Percentiles rank a stretch among this genome's conserved stretches.
phyloP scores from a whole-genome alignment of 2,888 invertebrate species.

The Molanna angustata region DNA sequence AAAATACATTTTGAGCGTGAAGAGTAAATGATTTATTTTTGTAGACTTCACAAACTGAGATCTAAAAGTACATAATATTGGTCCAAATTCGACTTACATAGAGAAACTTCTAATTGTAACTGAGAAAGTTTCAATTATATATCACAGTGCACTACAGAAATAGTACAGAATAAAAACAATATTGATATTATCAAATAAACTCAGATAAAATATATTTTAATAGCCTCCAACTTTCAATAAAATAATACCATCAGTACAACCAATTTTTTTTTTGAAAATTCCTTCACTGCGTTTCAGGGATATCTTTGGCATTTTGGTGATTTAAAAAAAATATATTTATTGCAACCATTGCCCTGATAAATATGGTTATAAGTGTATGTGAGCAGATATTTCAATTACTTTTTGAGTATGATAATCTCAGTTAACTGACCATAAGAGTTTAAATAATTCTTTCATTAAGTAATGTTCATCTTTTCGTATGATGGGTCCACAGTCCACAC shows the following conservation, averaged over 20 bases:
- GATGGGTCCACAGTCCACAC: too few relatives aligned
- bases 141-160: slow-evolving; percentile 23
- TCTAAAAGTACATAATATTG: slow-evolving; percentile 24
- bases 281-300: too few relatives aligned
- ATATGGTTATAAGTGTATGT: too few relatives aligned
- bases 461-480: too few relatives aligned
- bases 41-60: slow-evolving; percentile 23
- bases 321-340: too few relatives aligned
- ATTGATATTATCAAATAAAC: slow-evolving; percentile 12
- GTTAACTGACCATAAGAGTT: too few relatives aligned
- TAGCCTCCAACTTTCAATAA: slow-evolving; percentile 15
- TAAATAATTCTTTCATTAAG: too few relatives aligned
- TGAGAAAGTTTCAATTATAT: slow-evolving; percentile 18
- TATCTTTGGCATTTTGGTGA: too few relatives aligned
- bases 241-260: slow-evolving; percentile 12
- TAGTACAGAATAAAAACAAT: slow-evolving; percentile 16
- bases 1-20: slow-evolving; percentile 19
- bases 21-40: slow-evolving; percentile 26
- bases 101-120: slow-evolving; percentile 17
- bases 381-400: too few relatives aligned
- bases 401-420: too few relatives aligned
- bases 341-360: too few relatives aligned
- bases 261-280: too few relatives aligned
- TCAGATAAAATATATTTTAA: slow-evolving; percentile 16
- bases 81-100: slow-evolving; percentile 18